These are phyloP conservation scores for Sternotherus odoratus DNA, from an alignment of 2,797 vertebrate species.

Conservation along the genomic window DNA sequence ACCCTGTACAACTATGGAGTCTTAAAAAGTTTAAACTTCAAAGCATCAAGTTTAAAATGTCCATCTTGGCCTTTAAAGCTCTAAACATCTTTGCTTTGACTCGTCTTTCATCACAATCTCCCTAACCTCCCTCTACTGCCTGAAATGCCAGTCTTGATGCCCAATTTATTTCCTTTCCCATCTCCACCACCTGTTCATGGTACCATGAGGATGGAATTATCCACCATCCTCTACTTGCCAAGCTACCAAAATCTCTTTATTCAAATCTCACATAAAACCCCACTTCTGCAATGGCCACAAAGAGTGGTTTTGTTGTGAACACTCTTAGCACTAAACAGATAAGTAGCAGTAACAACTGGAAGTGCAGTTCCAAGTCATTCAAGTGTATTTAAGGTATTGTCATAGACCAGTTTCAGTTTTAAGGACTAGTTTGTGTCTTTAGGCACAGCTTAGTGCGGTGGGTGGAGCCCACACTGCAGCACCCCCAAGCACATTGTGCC, in stretches of 20 bases:
- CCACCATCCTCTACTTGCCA: rapidly evolving
- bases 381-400: neutral
- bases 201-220: neutral
- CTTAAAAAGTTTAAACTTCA: neutral
- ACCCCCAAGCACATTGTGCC: rapidly evolving
- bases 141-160: neutral
- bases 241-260: neutral
- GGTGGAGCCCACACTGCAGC: neutral
- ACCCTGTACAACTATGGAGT: neutral
- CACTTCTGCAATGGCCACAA: neutral
- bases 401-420: rapidly evolving
- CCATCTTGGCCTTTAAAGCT: neutral
- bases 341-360: neutral
- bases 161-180: neutral
- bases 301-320: neutral
- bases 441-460: neutral
- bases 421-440: neutral
- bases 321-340: neutral
- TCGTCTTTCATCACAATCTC: neutral
- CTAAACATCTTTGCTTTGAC: neutral
- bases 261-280: neutral
- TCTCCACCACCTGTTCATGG: neutral
- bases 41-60: slow-evolving; percentile 25
- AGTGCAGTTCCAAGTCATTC: neutral
- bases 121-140: neutral